Conservation (phyloP, 2,113 vertebrate genomes). For the Hippopotamus amphibius region DNA sequence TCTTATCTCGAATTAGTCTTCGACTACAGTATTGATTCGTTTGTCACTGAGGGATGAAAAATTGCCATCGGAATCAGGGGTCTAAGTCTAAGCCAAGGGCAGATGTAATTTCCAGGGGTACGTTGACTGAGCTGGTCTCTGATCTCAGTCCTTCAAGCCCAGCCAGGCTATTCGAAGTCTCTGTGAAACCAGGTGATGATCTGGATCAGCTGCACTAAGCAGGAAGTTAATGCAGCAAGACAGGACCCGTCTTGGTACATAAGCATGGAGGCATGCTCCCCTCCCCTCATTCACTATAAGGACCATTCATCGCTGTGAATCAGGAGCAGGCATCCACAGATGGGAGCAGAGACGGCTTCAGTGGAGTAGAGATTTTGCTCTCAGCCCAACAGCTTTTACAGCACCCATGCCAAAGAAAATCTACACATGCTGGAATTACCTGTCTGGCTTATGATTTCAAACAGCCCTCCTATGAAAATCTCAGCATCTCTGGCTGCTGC, state of each 20-base stretch:
- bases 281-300: not conserved
- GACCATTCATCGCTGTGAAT: not conserved
- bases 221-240: not conserved
- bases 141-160: not conserved
- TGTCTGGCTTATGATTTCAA: conserved; percentile 2
- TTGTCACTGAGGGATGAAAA: not conserved
- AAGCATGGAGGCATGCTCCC: not conserved
- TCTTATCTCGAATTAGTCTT: not conserved
- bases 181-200: not conserved
- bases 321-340: not conserved
- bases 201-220: not conserved
- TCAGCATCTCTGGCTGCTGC: not conserved
- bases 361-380: not conserved
- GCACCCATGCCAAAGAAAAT: not conserved
- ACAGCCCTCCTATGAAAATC: not conserved
- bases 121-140: not conserved
- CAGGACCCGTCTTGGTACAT: not conserved
- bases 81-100: not conserved
- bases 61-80: not conserved
- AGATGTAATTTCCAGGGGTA: not conserved
- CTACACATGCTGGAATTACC: not conserved
- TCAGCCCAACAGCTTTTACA: not conserved
- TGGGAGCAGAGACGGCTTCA: not conserved
- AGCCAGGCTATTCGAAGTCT: not conserved
- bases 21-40: not conserved